These are phyloP conservation scores for Scrobipalpa costella DNA, from an alignment of 2,888 invertebrate species.

Conservation along the genomic window DNA sequence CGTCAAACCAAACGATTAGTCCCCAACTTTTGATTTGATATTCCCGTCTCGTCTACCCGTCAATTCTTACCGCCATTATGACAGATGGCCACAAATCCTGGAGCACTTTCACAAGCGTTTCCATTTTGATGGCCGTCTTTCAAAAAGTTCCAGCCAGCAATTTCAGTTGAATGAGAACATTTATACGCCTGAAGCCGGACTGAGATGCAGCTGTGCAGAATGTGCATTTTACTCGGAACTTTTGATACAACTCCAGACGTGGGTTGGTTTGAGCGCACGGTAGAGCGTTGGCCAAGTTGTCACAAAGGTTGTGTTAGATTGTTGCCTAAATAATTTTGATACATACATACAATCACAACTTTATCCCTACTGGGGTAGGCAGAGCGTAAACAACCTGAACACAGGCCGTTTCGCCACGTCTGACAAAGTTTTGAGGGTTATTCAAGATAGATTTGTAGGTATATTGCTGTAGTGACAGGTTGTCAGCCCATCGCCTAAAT, in stretches of 20 bases:
- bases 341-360: too few species aligned
- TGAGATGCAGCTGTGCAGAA: slow-evolving; percentile 3
- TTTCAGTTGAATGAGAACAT: slow-evolving; percentile 6
- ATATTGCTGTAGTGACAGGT: too few species aligned
- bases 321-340: too few species aligned
- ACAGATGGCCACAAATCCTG: neutral
- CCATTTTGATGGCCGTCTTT: neutral
- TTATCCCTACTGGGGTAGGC: too few species aligned
- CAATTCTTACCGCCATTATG: neutral
- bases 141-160: neutral
- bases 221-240: slow-evolving; percentile 11
- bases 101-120: neutral
- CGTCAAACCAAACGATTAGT: neutral
- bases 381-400: too few species aligned
- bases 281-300: neutral
- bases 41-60: slow-evolving; percentile 1
- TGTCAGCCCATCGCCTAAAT: too few species aligned
- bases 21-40: neutral
- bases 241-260: neutral
- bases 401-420: too few species aligned
- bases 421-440: too few species aligned
- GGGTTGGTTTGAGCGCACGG: neutral
- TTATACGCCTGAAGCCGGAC: neutral
- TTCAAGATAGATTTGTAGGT: too few species aligned
- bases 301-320: too few species aligned